These are phyloP conservation scores for Axea sp. DNA, from an alignment of 2,888 invertebrate species.

Conservation along the genomic window DNA sequence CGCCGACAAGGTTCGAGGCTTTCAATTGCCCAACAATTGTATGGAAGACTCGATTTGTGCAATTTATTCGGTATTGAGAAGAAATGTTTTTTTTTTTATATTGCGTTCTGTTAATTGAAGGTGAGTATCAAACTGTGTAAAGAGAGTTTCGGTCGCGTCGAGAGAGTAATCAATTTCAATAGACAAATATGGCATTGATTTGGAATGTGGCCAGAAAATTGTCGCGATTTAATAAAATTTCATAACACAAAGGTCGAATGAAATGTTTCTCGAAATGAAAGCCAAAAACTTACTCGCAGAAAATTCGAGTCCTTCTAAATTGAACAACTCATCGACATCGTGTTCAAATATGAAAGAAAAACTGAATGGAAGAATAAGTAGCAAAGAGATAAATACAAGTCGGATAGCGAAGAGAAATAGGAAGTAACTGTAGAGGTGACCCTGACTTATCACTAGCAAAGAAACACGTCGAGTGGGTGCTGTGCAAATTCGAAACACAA, in stretches of 20 bases:
- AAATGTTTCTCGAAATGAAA: neutral
- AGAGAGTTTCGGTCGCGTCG: too few relatives aligned
- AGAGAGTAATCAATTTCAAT: too few relatives aligned
- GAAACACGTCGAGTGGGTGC: slow-evolving; percentile 68
- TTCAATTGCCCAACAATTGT: too few relatives aligned
- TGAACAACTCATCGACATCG: too few relatives aligned
- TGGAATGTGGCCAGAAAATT: too few relatives aligned
- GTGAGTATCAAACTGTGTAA: too few relatives aligned
- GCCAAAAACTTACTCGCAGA: slow-evolving; percentile 1
- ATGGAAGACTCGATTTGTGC: neutral
- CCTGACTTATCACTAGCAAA: slow-evolving; percentile 70
- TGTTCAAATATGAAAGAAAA: too few relatives aligned
- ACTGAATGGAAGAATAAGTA: too few relatives aligned
- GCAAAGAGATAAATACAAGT: slow-evolving; percentile 25
- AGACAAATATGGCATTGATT: too few relatives aligned
- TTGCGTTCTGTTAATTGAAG: neutral
- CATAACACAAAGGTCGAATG: neutral
- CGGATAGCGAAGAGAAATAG: slow-evolving; percentile 38
- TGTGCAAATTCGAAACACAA: slow-evolving; percentile 72
- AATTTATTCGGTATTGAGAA: neutral
- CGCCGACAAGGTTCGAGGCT: too few relatives aligned
- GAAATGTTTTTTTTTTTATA: neutral
- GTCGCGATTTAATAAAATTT: too few relatives aligned
- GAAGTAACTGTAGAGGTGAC: slow-evolving; percentile 56
- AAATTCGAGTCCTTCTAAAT: slow-evolving; percentile 1